Conservation (phyloP, 2,888 invertebrate genomes). For the Patella ulyssiponensis region DNA sequence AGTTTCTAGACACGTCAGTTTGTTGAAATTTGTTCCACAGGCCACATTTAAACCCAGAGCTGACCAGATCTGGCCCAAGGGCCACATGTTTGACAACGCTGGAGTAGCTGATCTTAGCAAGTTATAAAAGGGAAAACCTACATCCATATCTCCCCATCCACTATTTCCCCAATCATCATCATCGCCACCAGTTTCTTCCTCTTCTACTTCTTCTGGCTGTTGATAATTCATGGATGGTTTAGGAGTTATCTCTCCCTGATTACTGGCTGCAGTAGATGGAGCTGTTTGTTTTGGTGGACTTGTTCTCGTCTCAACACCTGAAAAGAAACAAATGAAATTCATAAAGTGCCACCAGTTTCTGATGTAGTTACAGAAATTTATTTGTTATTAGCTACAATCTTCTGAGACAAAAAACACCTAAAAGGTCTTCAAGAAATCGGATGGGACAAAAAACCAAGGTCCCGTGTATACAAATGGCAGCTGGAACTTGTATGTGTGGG, state of each 20-base stretch:
- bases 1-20: too few relatives aligned
- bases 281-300: conserved; percentile 11
- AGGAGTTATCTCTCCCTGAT: conserved; percentile 14
- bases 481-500: too few relatives aligned
- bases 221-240: not conserved
- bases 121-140: conserved; percentile 70
- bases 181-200: conserved; percentile 37
- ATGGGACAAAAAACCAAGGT: too few relatives aligned
- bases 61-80: not conserved
- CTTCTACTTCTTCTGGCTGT: conserved; percentile 33
- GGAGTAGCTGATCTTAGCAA: not conserved
- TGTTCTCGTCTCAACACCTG: not conserved
- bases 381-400: too few relatives aligned
- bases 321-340: not conserved
- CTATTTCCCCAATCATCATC: conserved; percentile 83
- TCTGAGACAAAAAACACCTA: too few relatives aligned
- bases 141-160: conserved; percentile 93
- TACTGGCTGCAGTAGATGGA: conserved; percentile 4
- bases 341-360: too few relatives aligned
- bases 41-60: too few relatives aligned
- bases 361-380: too few relatives aligned
- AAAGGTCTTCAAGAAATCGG: too few relatives aligned
- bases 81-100: too few relatives aligned
- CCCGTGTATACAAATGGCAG: too few relatives aligned
- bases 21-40: not conserved